phyloP scores from a whole-genome alignment of 2,113 vertebrate species.

The Prochilodus magdalenae region DNA sequence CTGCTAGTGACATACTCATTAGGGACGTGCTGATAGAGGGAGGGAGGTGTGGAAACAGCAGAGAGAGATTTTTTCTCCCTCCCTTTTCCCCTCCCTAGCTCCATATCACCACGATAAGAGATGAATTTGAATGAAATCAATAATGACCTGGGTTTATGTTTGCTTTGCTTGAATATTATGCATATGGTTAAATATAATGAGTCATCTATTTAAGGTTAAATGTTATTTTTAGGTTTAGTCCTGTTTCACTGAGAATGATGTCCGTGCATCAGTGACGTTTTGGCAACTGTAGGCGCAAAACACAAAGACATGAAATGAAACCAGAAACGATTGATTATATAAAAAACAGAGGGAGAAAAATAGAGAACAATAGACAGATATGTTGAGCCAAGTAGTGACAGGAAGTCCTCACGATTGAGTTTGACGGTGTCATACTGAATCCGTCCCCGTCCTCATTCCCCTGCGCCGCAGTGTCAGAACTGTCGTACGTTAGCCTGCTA shows the following conservation, averaged over 20 bases:
- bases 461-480: not conserved
- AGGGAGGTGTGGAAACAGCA: constrained; percentile 53
- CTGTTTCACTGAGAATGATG: not conserved
- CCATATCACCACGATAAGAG: constrained; percentile 17
- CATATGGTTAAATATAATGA: not conserved
- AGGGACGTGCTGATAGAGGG: constrained; percentile 63
- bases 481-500: constrained; percentile 15
- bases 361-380: not conserved
- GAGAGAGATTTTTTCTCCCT: constrained; percentile 25
- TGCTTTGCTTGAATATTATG: not conserved
- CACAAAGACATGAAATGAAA: not conserved
- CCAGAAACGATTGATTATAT: not conserved
- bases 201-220: not conserved
- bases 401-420: constrained; percentile 23
- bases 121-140: constrained; percentile 36
- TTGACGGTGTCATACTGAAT: constrained; percentile 37
- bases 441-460: constrained; percentile 9
- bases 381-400: constrained; percentile 19
- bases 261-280: not conserved
- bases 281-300: not conserved
- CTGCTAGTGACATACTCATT: constrained; percentile 78
- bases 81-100: constrained; percentile 21
- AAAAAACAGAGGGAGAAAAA: not conserved
- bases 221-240: not conserved
- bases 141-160: constrained; percentile 12